Conservation (phyloP, 2,888 invertebrate species). For the Drosophila nr. perissopoda region DNA sequence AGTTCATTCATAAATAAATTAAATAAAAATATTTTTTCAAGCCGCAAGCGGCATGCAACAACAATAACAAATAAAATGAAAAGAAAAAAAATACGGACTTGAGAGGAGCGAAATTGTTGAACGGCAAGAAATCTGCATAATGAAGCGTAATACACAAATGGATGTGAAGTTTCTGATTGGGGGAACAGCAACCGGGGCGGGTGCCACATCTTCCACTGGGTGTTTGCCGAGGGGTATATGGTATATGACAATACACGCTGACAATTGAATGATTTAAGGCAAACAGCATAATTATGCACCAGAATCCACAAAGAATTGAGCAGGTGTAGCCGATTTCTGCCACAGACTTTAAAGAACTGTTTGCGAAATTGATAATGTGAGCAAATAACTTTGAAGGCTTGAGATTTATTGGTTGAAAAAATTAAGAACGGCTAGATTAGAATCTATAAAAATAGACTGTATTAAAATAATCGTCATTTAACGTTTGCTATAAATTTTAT, state of each 20-base stretch:
- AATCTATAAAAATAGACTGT: neutral
- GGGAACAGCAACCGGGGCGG: neutral
- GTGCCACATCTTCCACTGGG: constrained; percentile 6
- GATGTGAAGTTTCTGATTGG: constrained; percentile 73
- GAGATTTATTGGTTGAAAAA: neutral
- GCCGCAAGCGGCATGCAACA: constrained; percentile 79
- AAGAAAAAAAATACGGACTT: constrained; percentile 17
- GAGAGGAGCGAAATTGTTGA: constrained; percentile 40
- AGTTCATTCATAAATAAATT: constrained; percentile 83
- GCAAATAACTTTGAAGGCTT: neutral
- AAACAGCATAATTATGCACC: constrained; percentile 55
- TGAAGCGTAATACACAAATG: constrained; percentile 80
- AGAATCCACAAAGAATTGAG: constrained; percentile 1
- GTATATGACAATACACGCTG: constrained; percentile 37
- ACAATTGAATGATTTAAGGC: constrained; percentile 57
- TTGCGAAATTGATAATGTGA: neutral
- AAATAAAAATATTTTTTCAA: constrained; percentile 83
- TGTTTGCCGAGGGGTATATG: neutral
- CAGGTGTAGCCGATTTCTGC: constrained; percentile 12
- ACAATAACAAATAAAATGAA: constrained; percentile 71
- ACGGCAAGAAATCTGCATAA: constrained; percentile 79
- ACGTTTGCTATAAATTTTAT: too few species aligned
- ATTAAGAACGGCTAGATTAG: neutral
- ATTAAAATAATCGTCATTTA: neutral
- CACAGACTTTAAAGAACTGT: neutral